Percentiles rank a stretch among this genome's conserved stretches.
Evolutionary conservation across 37 sponge, comb jelly and placozoan genomes (phyloP).

Genomic region (Axinella damicornis): DNA sequence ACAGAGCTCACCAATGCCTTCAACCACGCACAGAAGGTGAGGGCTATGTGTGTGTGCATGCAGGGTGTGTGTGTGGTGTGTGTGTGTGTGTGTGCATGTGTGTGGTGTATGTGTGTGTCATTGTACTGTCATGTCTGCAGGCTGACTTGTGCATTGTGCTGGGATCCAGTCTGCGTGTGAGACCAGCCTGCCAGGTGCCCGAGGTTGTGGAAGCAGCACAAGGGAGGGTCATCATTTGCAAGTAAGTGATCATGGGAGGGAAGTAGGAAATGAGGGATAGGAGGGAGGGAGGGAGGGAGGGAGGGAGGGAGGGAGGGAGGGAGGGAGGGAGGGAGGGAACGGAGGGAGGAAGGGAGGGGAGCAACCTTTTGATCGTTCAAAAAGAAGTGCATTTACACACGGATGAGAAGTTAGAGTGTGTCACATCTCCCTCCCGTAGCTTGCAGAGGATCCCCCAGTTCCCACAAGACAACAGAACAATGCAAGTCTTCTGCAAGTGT

Average conservation of each 20-base stretch:
- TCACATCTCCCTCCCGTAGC: slow-evolving; percentile 17
- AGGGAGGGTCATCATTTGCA: slow-evolving; percentile 87
- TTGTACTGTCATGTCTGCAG: slow-evolving; percentile 1
- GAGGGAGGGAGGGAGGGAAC: too few relatives aligned
- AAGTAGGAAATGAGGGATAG: too few relatives aligned
- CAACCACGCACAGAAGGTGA: slow-evolving; percentile 64
- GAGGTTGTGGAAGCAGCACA: slow-evolving; percentile 39
- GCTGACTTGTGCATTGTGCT: slow-evolving; percentile 91
- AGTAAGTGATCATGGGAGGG: slow-evolving; percentile 45
- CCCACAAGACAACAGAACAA: slow-evolving; percentile 14
- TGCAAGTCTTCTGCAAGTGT: slow-evolving; percentile 82
- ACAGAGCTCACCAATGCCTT: slow-evolving; percentile 76
- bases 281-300: too few relatives aligned
- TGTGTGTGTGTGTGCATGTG: background rate
- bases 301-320: too few relatives aligned
- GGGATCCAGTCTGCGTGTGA: slow-evolving; percentile 87
- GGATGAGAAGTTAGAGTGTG: too few relatives aligned
- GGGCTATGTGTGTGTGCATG: background rate
- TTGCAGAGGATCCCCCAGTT: slow-evolving; percentile 83
- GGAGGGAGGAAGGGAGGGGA: too few relatives aligned
- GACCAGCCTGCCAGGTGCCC: slow-evolving; percentile 81
- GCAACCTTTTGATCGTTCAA: too few relatives aligned
- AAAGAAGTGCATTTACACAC: too few relatives aligned
- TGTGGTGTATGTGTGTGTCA: too few relatives aligned
- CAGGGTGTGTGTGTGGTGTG: slow-evolving; percentile 13